phyloP scores from a whole-genome alignment of 2,113 vertebrate species.

The Bufo gargarizans region DNA sequence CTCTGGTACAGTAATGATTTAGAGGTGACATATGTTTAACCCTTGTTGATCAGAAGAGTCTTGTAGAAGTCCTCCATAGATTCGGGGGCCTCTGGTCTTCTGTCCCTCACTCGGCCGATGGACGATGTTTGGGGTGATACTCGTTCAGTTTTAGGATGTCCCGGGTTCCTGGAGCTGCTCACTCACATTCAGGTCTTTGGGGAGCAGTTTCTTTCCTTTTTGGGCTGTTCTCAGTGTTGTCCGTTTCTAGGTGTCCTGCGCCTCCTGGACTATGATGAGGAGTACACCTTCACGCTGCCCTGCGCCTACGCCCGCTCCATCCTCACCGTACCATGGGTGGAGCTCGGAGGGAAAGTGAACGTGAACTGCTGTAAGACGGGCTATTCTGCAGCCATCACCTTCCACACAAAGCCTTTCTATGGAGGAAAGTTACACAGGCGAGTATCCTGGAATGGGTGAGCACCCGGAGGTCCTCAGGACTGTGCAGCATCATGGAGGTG shows the following conservation, averaged over 20 bases:
- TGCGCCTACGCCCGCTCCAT: constrained; percentile 96
- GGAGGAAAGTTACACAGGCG: constrained; percentile 95
- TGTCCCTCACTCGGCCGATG: too few relatives aligned
- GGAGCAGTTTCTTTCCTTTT: background rate
- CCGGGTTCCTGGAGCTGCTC: too few relatives aligned
- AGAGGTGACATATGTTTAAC: too few relatives aligned
- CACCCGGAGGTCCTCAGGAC: too few relatives aligned
- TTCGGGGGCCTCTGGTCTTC: too few relatives aligned
- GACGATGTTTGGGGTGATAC: too few relatives aligned
- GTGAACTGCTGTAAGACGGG: constrained; percentile 90
- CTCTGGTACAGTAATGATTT: too few relatives aligned
- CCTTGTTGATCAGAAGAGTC: too few relatives aligned
- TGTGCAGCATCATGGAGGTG: background rate
- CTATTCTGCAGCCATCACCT: constrained; percentile 94
- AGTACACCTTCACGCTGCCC: constrained; percentile 93
- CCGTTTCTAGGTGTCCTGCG: constrained; percentile 81
- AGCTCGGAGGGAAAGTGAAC: constrained; percentile 93
- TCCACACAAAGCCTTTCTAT: constrained; percentile 98
- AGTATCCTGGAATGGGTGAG: background rate
- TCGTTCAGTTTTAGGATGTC: too few relatives aligned
- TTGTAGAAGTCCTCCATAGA: too few relatives aligned
- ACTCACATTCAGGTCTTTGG: too few relatives aligned
- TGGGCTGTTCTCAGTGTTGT: background rate
- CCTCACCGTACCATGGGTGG: constrained; percentile 97
- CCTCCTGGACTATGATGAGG: constrained; percentile 90